Evolutionary conservation across 1,140 invertebrate genomes (phyloP), one percentile per base, ranked within the genome.

Genomic region (Drosophila pachea): DNA sequence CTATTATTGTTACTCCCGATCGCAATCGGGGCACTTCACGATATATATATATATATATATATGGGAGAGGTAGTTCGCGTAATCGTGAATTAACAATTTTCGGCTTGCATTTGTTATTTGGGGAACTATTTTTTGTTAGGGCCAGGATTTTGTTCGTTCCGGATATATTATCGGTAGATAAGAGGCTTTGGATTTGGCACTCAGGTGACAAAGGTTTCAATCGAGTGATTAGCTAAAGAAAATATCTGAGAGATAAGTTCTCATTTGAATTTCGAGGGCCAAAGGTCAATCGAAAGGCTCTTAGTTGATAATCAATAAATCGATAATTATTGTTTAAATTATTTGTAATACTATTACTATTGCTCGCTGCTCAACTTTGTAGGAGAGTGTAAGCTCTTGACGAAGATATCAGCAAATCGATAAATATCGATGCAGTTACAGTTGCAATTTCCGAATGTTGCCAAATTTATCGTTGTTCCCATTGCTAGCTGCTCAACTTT

Each of bases 41-140:
- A 22, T 2, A 22, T 22, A 22, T 3, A 22, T 22, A 40, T 40
- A 40, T 12, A n/a, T 4, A 40, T 40, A 12, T 40, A 40, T 6
- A 38, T 60, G 55, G 16, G 29, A 35, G 47, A 50, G 67, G 67
- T 64, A 68, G 22, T 42, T 33, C 61, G 45, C 61, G 62, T 70
- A 65, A 65, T 59, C 61, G 31, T 58, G 60, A 50, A 31, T 31
- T 40, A 42, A 40, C 36, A 55, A 11, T 38, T 56, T 56, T 56
- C 53, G 32, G 14, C 38, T 43, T 7, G 3, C 3, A 8, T 22
- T 58, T 22, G 5, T 11, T 22, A n/a, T 33, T 12, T 47, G 3
- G 2, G 11, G 11, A 14, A 14, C 7, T 42, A 31, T 8, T n/a
- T 6, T 5, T 4, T 54, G 11, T 2, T 33, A 35, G 65, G 49